Evolutionary conservation across 2,888 invertebrate species (phyloP).

Genomic region (Netelia inedita): DNA sequence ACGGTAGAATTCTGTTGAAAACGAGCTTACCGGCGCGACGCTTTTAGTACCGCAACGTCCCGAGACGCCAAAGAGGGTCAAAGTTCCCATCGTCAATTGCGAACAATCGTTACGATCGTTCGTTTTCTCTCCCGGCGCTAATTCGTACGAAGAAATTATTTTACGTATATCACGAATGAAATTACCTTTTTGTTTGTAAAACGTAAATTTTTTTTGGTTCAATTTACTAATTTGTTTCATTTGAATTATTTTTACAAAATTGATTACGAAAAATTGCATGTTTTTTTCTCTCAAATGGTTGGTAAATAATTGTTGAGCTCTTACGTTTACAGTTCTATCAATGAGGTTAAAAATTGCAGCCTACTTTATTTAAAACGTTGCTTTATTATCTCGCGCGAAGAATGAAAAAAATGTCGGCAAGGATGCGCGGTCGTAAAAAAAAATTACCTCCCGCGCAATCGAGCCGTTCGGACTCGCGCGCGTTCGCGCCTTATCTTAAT

Average conservation of each 20-base stretch:
- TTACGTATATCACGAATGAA: background rate
- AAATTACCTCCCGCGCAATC: constrained; percentile 50
- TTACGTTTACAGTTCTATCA: background rate
- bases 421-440: constrained; percentile 45
- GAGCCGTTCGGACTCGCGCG: constrained; percentile 23
- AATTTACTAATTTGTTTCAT: too few relatives aligned
- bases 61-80: constrained; percentile 45
- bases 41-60: constrained; percentile 49
- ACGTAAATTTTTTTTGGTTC: too few relatives aligned
- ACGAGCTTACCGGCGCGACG: constrained; percentile 52
- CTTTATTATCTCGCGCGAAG: background rate
- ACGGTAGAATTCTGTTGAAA: constrained; percentile 40
- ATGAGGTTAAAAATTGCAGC: background rate
- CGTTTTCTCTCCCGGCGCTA: background rate
- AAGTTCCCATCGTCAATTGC: constrained; percentile 57
- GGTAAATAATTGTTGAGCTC: constrained; percentile 3
- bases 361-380: background rate
- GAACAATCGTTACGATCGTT: constrained; percentile 47
- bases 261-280: too few relatives aligned
- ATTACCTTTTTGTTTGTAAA: background rate
- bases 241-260: too few relatives aligned
- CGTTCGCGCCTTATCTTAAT: constrained; percentile 64
- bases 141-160: background rate
- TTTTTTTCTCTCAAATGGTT: background rate
- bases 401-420: constrained; percentile 29